Percentiles rank a stretch among this genome's conserved stretches.
phyloP scores from a whole-genome alignment of 2,888 invertebrate genomes.

The Drosophila tanythrix region DNA sequence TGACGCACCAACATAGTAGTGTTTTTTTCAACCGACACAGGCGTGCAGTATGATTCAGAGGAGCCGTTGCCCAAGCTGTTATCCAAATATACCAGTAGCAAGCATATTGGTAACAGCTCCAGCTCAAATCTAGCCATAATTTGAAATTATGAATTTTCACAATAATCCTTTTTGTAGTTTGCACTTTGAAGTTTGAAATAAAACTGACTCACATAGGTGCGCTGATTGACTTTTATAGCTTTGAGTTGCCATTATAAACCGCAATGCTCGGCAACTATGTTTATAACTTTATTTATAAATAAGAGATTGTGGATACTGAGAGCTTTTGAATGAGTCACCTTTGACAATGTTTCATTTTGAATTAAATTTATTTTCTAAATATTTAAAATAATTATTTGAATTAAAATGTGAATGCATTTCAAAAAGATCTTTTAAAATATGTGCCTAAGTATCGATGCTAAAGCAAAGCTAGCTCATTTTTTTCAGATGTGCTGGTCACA shows the following conservation, averaged over 20 bases:
- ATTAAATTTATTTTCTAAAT: neutral
- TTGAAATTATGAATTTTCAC: neutral
- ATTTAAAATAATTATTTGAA: neutral
- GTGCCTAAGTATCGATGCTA: neutral
- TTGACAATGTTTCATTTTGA: neutral
- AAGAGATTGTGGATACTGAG: neutral
- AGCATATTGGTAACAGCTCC: neutral
- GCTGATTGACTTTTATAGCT: neutral
- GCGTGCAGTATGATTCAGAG: neutral
- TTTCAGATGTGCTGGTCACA: constrained; percentile 8
- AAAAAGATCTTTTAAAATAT: neutral
- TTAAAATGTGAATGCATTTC: neutral
- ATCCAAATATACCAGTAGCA: constrained; percentile 9
- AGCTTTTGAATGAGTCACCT: constrained; percentile 1
- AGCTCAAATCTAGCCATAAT: constrained; percentile 12
- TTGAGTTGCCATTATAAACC: constrained; percentile 8
- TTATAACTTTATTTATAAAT: neutral
- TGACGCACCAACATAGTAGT: neutral
- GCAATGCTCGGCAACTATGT: constrained; percentile 2
- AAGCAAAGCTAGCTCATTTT: neutral
- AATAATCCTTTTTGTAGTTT: neutral
- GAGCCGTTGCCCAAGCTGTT: neutral
- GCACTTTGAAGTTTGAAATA: neutral
- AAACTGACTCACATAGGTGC: constrained; percentile 17
- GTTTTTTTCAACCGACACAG: neutral